Conservation (phyloP, 2,113 vertebrate species). For the Cathartes aura region DNA sequence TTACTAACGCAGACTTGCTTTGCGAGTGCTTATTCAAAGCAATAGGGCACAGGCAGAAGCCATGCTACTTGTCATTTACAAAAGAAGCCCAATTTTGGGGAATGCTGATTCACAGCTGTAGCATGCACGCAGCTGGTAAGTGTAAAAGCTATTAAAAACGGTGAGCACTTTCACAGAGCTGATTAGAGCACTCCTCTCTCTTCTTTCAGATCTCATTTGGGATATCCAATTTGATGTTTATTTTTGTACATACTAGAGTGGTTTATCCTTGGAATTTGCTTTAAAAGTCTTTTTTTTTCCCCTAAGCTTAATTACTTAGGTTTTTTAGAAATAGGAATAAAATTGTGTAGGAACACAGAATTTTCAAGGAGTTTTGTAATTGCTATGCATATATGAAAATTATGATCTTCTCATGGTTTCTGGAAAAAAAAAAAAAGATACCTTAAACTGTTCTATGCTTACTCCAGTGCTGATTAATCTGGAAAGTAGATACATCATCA, state of each 20-base stretch:
- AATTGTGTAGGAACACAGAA: neutral
- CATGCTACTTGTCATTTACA: neutral
- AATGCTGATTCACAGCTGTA: slow-evolving; percentile 34
- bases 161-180: slow-evolving; percentile 20
- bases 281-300: neutral
- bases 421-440: neutral
- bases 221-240: slow-evolving; percentile 11
- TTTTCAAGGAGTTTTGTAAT: neutral
- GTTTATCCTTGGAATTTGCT: slow-evolving; percentile 40
- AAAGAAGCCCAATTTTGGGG: neutral
- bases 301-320: neutral
- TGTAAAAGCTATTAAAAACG: slow-evolving; percentile 50
- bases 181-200: slow-evolving; percentile 21
- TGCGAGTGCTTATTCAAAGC: neutral
- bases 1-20: neutral
- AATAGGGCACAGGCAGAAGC: neutral
- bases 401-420: neutral
- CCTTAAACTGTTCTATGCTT: neutral
- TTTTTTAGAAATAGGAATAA: neutral
- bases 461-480: slow-evolving; percentile 5
- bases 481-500: slow-evolving; percentile 24
- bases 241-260: neutral
- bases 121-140: neutral
- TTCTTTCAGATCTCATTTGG: neutral
- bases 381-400: neutral